Conservation (phyloP, 2,888 invertebrate genomes). For the Portevinia maculata region DNA sequence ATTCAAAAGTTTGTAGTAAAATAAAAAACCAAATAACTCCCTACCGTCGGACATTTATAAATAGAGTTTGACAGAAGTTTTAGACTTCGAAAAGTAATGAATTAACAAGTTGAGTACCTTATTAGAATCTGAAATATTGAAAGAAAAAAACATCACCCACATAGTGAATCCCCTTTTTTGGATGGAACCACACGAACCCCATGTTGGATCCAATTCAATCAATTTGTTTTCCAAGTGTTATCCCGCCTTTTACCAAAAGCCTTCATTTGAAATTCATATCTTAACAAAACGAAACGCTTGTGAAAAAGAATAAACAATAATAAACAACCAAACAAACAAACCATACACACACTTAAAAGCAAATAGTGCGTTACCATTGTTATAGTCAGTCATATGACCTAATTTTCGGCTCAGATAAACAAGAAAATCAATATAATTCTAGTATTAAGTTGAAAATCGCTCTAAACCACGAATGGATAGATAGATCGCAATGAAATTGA, state of each 20-base stretch:
- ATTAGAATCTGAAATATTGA: too few relatives aligned
- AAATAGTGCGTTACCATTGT: background rate
- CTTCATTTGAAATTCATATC: conserved; percentile 17
- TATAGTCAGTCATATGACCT: conserved; percentile 11
- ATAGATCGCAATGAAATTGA: conserved; percentile 26
- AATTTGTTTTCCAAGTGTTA: background rate
- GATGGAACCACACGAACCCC: too few relatives aligned
- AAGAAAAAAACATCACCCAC: too few relatives aligned
- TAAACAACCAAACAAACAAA: conserved; percentile 26
- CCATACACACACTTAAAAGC: conserved; percentile 14
- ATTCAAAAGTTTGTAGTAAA: too few relatives aligned
- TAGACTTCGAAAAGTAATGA: too few relatives aligned
- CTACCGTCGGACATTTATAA: background rate
- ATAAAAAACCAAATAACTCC: too few relatives aligned
- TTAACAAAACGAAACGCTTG: background rate
- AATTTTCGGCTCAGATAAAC: conserved; percentile 32
- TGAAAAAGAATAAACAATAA: background rate
- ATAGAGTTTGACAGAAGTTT: too few relatives aligned
- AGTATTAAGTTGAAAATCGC: conserved; percentile 39
- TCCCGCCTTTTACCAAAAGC: background rate
- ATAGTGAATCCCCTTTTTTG: background rate
- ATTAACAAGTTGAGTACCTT: too few relatives aligned
- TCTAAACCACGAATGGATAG: conserved; percentile 26
- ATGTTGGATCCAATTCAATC: conserved; percentile 1
- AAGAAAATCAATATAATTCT: conserved; percentile 46